phyloP scores from a whole-genome alignment of 1,140 invertebrate species.

The Eumaeus atala region DNA sequence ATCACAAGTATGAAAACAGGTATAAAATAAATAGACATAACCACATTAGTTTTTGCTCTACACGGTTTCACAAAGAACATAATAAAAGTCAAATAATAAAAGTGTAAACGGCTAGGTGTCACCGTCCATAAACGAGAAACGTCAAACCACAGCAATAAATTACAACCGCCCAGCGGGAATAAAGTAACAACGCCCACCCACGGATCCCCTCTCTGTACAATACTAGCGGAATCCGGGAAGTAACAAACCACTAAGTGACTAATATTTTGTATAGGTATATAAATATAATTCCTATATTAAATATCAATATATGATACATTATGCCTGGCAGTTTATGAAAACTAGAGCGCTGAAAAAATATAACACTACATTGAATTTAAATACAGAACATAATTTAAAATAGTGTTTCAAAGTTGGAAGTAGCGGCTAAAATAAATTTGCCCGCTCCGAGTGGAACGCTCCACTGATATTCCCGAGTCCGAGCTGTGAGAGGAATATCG shows the following conservation, averaged over 20 bases:
- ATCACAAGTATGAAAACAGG: not conserved
- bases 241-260: constrained; percentile 39
- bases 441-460: not conserved
- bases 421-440: not conserved
- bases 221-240: constrained; percentile 51
- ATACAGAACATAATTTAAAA: no score
- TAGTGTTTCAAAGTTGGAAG: no score
- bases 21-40: not conserved
- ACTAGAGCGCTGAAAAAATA: no score
- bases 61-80: not conserved
- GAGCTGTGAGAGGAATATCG: constrained; percentile 28
- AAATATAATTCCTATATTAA: constrained; percentile 14
- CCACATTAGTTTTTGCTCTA: not conserved
- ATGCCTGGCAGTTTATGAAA: constrained; percentile 1
- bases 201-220: constrained; percentile 49
- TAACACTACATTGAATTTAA: no score
- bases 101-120: not conserved
- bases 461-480: constrained; percentile 15
- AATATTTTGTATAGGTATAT: constrained; percentile 26
- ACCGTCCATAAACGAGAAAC: constrained; percentile 10
- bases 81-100: no score
- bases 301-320: no score
- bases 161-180: constrained; percentile 54
- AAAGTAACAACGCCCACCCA: constrained; percentile 51
- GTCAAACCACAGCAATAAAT: constrained; percentile 22